Evolutionary conservation across 2,888 invertebrate genomes (phyloP), one percentile per base, ranked within the genome.

Genomic region (Eupithecia dodoneata): DNA sequence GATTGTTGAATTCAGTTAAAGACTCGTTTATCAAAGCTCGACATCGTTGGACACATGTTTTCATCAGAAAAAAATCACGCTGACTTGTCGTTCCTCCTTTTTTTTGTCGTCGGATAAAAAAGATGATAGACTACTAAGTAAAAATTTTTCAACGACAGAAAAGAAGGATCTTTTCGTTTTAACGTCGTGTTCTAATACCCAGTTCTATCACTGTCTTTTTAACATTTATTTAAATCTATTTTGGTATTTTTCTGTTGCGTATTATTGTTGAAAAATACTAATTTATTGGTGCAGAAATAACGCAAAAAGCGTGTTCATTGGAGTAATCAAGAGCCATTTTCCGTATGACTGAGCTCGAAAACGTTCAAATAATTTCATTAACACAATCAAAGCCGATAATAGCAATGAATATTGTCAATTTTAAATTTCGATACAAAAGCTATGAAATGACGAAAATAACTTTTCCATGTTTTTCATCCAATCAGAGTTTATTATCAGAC

Each of bases 281-380:
- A 65, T 47, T 70, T 47, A 70, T 30, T 70, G 47, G 9, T 49
- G 65, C 59, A 72, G 44, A 59, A 42, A 72, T n/a, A 72, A 55
- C 42, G 41, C 4, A n/a, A n/a, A 44, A 72, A 63, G 59, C 13
- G 9, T 72, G 45, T 63, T 59, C 59, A 59, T 44, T 72, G 59
- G 59, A 63, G n/a, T 72, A 59, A 72, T 65, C 66, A 42, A 9
- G 41, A 18, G 42, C 49, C 66, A 72, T 55, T 75, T 49, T 67
- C 65, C 66, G 18, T 41, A 18, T 49, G 65, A 65, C n/a, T 65
- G 42, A 75, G 49, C 63, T 71, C 42, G 63, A 49, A 71, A 75
- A 47, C 59, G n/a, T 49, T 47, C 12, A 49, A 71, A 65, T 65
- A 49, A 75, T 75, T 75, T 75, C 65, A 71, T 75, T 65, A 75